Evolutionary conservation across 2,888 invertebrate genomes (phyloP), one percentile per base, ranked within the genome.

Genomic region (Agrotis exclamationis): DNA sequence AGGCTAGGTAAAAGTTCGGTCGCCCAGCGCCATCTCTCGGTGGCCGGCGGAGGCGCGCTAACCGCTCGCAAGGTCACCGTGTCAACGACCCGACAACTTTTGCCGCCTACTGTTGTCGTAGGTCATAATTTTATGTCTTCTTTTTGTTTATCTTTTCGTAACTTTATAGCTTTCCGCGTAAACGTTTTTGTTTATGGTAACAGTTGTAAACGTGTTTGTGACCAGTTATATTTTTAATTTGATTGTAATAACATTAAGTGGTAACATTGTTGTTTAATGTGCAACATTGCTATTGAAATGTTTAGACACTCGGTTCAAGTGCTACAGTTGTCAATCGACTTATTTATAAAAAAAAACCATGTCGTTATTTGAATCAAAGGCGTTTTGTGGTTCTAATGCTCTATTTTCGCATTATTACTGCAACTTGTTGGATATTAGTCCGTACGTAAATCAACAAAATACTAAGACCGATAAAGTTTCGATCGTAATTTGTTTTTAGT

Each of bases 111-210:
- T 94, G 96, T 96, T 96, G 96, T 94, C 95, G 96, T 96, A 96
- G 96, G 96, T 96, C 96, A 96, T 96, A 95, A 96, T 96, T 96
- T 96, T 95, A 96, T 96, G 95, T 94, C 94, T 95, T 95, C 96
- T 95, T 96, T 96, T 95, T 95, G 96, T 96, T 96, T 96, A 96
- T 96, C 95, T 95, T 96, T 96, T 95, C 95, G 94, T 90, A 94
- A 95, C 93, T 95, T 95, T 95, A 95, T 94, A 91, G 93, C 92
- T 91, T 91, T 82, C 91, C 91, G 94, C 91, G 92, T 91, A 92
- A 94, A 93, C 89, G 89, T 85, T 90, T 91, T 90, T 89, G 88
- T 89, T 89, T 87, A 87, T 84, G 76, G 64, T 62, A 76, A 68
- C 82, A 76, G 70, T 79, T 84, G 80, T 79, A 70, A 75, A 74